Evolutionary conservation across 2,888 invertebrate genomes (phyloP).

Genomic region (Digitonthophagus gazella): DNA sequence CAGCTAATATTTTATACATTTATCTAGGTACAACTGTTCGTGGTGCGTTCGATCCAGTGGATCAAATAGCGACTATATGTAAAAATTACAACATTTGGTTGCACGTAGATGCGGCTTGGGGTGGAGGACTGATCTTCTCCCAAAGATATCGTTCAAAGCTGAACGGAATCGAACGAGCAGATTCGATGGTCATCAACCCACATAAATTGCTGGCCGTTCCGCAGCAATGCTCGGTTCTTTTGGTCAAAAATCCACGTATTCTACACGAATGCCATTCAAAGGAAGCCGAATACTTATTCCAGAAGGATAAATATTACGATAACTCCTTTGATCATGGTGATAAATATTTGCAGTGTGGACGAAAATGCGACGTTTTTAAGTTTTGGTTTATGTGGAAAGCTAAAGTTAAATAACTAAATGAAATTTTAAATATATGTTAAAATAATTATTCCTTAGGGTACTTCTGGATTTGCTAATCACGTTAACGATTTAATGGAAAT

Average conservation of each 20-base stretch:
- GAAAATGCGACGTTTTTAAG: slow-evolving; percentile 69
- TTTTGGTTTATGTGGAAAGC: slow-evolving; percentile 73
- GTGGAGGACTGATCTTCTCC: slow-evolving; percentile 60
- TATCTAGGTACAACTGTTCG: slow-evolving; percentile 56
- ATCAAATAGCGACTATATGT: slow-evolving; percentile 55
- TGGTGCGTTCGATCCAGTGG: slow-evolving; percentile 59
- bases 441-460: slow-evolving; percentile 43
- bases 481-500: slow-evolving; percentile 55
- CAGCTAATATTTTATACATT: too few species aligned
- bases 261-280: slow-evolving; percentile 53
- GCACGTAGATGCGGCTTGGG: slow-evolving; percentile 63
- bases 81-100: slow-evolving; percentile 55
- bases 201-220: slow-evolving; percentile 62
- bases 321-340: slow-evolving; percentile 55
- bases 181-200: slow-evolving; percentile 62
- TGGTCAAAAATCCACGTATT: slow-evolving; percentile 49
- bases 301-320: slow-evolving; percentile 58
- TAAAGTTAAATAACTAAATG: slow-evolving; percentile 48
- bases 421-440: slow-evolving; percentile 24
- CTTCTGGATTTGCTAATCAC: slow-evolving; percentile 55
- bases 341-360: slow-evolving; percentile 67
- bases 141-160: slow-evolving; percentile 53
- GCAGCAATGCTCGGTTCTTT: slow-evolving; percentile 57
- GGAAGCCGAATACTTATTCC: slow-evolving; percentile 57
- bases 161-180: slow-evolving; percentile 57